phyloP scores from a whole-genome alignment of 1,140 invertebrate species.

The Thereuonema tuberculata region DNA sequence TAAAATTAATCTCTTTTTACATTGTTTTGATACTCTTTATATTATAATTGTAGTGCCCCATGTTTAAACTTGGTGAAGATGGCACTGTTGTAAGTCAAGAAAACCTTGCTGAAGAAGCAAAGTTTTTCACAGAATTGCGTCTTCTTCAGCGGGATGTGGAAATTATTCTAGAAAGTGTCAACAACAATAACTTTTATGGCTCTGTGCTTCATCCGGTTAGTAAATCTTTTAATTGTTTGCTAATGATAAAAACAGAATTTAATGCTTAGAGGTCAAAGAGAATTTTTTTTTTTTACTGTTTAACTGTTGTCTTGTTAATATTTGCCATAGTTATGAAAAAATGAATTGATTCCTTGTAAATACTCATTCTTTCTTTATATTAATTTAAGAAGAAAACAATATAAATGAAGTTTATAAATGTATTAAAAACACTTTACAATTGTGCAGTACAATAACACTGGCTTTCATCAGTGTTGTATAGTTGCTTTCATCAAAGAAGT shows the following conservation, averaged over 20 bases:
- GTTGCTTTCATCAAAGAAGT: too few species aligned
- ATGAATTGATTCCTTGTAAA: background rate
- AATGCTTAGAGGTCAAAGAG: too few species aligned
- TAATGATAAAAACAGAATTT: too few species aligned
- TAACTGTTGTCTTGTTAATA: background rate
- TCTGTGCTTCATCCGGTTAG: constrained; percentile 81
- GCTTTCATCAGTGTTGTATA: too few species aligned
- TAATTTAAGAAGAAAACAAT: too few species aligned
- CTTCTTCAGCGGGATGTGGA: constrained; percentile 87
- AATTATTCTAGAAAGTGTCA: constrained; percentile 77
- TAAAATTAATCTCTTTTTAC: too few species aligned
- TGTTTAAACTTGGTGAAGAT: constrained; percentile 50
- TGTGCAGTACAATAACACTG: too few species aligned
- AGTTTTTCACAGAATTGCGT: constrained; percentile 79
- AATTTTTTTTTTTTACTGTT: background rate
- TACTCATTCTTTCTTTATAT: too few species aligned
- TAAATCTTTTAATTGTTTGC: constrained; percentile 13
- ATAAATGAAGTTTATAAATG: too few species aligned
- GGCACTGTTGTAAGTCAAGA: constrained; percentile 47
- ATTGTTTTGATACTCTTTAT: too few species aligned
- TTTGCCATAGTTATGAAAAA: too few species aligned
- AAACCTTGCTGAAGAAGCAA: constrained; percentile 61
- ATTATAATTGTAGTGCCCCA: constrained; percentile 62
- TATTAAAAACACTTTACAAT: too few species aligned
- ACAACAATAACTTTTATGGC: constrained; percentile 79